phyloP scores from a whole-genome alignment of 1,140 invertebrate genomes.

The Aphaenogaster ashmeadi region DNA sequence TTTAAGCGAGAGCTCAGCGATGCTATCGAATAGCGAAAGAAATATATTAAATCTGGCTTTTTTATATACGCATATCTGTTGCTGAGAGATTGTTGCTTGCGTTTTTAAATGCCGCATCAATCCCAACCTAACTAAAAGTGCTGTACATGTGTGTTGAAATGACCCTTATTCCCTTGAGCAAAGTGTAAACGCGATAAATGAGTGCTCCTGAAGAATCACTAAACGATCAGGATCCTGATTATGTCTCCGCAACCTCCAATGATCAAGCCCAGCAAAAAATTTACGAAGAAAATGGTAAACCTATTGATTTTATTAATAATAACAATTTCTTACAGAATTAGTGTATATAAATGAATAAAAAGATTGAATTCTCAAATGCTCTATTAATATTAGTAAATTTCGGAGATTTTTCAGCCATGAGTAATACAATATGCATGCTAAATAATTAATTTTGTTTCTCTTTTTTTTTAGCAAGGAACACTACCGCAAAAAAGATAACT shows the following conservation, averaged over 20 bases:
- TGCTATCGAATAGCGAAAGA: not conserved
- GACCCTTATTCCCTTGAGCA: not conserved
- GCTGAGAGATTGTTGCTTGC: not conserved
- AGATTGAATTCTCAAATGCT: not conserved
- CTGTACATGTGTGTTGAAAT: conserved; percentile 11
- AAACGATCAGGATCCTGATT: conserved; percentile 86
- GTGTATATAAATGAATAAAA: not conserved
- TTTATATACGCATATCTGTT: not conserved
- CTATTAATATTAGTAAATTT: not conserved
- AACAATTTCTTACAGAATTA: conserved; percentile 7
- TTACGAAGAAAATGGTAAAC: conserved; percentile 84
- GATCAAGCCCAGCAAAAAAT: conserved; percentile 81
- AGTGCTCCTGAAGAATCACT: conserved; percentile 68
- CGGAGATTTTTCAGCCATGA: not conserved
- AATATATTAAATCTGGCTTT: not conserved
- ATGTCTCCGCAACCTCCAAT: conserved; percentile 79
- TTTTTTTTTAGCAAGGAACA: conserved; percentile 78
- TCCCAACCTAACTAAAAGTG: not conserved
- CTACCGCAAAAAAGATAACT: conserved; percentile 81
- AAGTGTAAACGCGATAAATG: conserved; percentile 72
- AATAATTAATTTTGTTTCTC: conserved; percentile 43
- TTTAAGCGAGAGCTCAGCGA: not conserved
- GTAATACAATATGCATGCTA: not conserved
- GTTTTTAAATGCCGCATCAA: conserved; percentile 3
- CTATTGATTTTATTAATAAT: conserved; percentile 5